Evolutionary conservation across 1,140 invertebrate genomes (phyloP), one percentile per base, ranked within the genome.

Genomic region (Glossosoma conforme): DNA sequence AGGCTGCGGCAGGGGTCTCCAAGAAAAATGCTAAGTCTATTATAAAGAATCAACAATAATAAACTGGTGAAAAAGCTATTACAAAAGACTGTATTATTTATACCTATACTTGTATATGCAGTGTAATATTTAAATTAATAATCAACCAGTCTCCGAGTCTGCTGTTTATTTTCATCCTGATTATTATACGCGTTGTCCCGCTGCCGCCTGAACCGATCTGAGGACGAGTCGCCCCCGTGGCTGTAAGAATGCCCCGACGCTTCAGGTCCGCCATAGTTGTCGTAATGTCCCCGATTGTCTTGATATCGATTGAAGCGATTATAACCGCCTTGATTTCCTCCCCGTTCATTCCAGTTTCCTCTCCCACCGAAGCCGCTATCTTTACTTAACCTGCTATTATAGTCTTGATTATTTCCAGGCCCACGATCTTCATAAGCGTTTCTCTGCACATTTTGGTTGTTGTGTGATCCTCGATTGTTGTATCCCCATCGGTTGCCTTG

Each of bases 111-210:
- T n/a, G n/a, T n/a, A n/a, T n/a, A n/a, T n/a, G n/a, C n/a, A n/a
- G n/a, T n/a, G n/a, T n/a, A n/a, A n/a, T n/a, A n/a, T n/a, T n/a
- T n/a, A n/a, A n/a, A 10, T 52, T 44, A 52, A 37, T 52, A 52
- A 44, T 52, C 49, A 11, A 52, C 49, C 25, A 52, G 38, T 3
- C 41, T 28, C 18, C 20, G 44, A 11, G 43, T 25, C 2, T 10
- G 11, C 21, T 21, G 15, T 3, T 21, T 13, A 11, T 40, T 3
- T 6, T 36, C 8, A 5, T 17, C 35, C 30, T 44, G 21, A 4
- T 19, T 32, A 18, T 28, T n/a, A 28, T 28, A 28, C 6, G 6
- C n/a, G 6, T 28, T n/a, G 24, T n/a, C 24, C 24, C 24, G 24
- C n/a, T n/a, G 6, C 24, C 24, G 6, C 24, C 24, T 28, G 24